phyloP scores from a whole-genome alignment of 2,888 invertebrate species.

The Lycaena phlaeas region DNA sequence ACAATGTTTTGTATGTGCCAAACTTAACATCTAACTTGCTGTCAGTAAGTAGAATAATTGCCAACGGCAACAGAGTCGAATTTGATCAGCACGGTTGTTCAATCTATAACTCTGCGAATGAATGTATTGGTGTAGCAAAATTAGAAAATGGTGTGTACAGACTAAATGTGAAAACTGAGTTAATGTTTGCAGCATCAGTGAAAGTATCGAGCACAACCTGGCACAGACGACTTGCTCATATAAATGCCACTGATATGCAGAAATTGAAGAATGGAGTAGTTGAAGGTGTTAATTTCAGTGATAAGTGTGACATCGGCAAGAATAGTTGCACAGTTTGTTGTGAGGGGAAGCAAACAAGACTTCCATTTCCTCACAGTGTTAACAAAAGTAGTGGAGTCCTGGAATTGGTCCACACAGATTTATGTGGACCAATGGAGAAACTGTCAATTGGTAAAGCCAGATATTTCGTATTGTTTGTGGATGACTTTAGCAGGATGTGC shows the following conservation, averaged over 20 bases:
- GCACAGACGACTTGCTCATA: conserved; percentile 7
- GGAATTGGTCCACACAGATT: no score
- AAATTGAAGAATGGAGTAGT: conserved; percentile 11
- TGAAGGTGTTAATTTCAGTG: conserved; percentile 9
- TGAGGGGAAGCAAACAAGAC: conserved; percentile 10
- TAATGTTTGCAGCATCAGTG: not conserved
- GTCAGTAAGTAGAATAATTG: conserved; percentile 18
- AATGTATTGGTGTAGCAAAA: not conserved
- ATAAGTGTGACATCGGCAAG: conserved; percentile 8
- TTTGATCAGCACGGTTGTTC: conserved; percentile 11
- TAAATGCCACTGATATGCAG: conserved; percentile 7
- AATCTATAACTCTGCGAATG: conserved; percentile 11
- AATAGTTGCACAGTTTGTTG: conserved; percentile 9
- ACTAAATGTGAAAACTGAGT: no score
- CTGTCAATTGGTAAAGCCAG: not conserved
- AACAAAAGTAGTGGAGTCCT: conserved; percentile 9
- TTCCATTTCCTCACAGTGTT: conserved; percentile 9
- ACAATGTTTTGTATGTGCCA: conserved; percentile 21
- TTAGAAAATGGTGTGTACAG: no score
- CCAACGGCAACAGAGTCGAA: conserved; percentile 14
- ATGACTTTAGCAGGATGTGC: conserved; percentile 16
- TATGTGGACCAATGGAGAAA: conserved; percentile 11
- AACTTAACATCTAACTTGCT: conserved; percentile 19
- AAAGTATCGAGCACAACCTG: not conserved
- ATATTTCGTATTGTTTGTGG: conserved; percentile 15